phyloP scores from a whole-genome alignment of 1,140 invertebrate species.

The Drosophila teissieri region DNA sequence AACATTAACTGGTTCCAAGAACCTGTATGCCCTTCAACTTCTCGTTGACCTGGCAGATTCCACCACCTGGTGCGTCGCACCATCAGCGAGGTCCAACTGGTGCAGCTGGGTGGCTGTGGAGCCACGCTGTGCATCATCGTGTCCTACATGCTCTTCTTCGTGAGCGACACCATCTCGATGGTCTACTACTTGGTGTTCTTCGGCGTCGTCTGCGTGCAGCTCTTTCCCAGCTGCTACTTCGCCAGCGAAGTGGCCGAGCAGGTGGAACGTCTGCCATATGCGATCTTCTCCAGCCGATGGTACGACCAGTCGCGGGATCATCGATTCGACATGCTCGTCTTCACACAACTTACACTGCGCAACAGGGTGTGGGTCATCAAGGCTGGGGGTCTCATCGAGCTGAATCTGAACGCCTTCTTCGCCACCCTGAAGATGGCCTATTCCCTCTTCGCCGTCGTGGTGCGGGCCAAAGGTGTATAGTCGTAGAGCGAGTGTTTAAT shows the following conservation, averaged over 20 bases:
- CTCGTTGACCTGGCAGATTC: constrained; percentile 17
- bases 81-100: constrained; percentile 50
- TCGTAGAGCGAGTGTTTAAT: constrained; percentile 42
- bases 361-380: constrained; percentile 23
- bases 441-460: constrained; percentile 64
- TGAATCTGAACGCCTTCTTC: constrained; percentile 67
- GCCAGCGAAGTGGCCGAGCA: constrained; percentile 61
- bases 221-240: constrained; percentile 73
- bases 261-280: constrained; percentile 45
- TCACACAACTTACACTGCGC: constrained; percentile 50
- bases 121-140: constrained; percentile 64
- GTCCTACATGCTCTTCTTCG: constrained; percentile 59
- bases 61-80: constrained; percentile 25
- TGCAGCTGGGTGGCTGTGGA: constrained; percentile 53
- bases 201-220: constrained; percentile 50
- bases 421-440: constrained; percentile 73
- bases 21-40: too few relatives aligned
- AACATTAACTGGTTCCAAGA: too few relatives aligned
- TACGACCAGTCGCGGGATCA: constrained; percentile 26
- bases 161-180: constrained; percentile 31
- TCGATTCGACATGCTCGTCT: constrained; percentile 42
- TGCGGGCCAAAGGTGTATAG: constrained; percentile 20
- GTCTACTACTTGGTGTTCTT: constrained; percentile 54
- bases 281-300: constrained; percentile 72
- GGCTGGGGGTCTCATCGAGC: constrained; percentile 59